Conservation (phyloP, 2,797 vertebrate species). For the Amniataba percoides region DNA sequence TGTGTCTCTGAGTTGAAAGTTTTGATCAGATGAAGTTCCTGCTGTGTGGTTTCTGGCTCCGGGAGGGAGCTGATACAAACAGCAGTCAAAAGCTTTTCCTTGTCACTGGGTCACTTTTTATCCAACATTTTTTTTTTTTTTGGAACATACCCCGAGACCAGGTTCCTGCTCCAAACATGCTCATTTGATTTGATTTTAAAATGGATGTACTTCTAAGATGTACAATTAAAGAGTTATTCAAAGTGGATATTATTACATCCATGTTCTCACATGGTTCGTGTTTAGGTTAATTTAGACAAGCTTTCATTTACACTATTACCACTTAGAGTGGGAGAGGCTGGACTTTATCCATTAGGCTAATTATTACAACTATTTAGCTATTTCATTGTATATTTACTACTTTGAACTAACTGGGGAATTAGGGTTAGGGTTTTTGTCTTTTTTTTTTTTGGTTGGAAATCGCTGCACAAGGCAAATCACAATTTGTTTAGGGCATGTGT, state of each 20-base stretch:
- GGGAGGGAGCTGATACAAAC: conserved; percentile 27
- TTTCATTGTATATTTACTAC: neutral
- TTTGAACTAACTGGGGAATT: too few species aligned
- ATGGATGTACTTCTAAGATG: neutral
- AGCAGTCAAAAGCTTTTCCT: conserved; percentile 24
- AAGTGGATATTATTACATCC: neutral
- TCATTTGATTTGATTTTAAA: neutral
- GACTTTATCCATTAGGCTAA: neutral
- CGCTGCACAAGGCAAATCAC: neutral
- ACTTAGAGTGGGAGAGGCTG: neutral
- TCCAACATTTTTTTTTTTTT: neutral
- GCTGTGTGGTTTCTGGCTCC: conserved; percentile 40
- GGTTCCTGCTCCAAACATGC: conserved; percentile 5
- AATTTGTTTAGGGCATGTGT: neutral
- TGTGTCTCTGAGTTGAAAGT: conserved; percentile 31
- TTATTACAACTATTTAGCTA: too few species aligned
- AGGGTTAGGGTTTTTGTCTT: neutral
- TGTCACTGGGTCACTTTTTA: conserved; percentile 4
- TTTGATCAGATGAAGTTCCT: conserved; percentile 37
- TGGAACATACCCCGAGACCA: neutral
- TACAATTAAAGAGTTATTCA: too few species aligned
- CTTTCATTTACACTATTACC: neutral
- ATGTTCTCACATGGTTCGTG: neutral
- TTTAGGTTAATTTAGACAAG: neutral
- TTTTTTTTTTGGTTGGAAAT: neutral